phyloP scores from a whole-genome alignment of 2,888 invertebrate species.

The Blomia tropicalis region DNA sequence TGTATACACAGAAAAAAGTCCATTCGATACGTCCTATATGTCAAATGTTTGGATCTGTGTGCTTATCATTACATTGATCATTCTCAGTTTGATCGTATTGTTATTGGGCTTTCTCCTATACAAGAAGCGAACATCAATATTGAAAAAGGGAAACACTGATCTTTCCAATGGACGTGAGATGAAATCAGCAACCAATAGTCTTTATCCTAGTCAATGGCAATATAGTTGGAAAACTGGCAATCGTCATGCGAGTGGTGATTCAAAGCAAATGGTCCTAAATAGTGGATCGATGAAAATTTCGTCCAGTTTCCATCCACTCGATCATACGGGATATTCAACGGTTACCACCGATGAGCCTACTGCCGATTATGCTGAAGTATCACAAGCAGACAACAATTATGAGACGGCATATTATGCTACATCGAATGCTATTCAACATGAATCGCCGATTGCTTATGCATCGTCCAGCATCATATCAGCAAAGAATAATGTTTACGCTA shows the following conservation, averaged over 20 bases:
- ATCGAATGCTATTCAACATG: not conserved
- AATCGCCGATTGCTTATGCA: slow-evolving; percentile 4
- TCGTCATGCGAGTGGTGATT: not conserved
- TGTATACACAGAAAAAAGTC: not conserved
- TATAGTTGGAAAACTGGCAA: not conserved
- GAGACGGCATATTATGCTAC: not conserved
- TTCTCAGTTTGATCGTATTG: slow-evolving; percentile 8
- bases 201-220: slow-evolving; percentile 8
- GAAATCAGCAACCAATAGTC: not conserved
- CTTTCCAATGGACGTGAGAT: not conserved
- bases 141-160: not conserved
- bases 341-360: slow-evolving; percentile 9
- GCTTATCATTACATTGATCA: not conserved
- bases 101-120: slow-evolving; percentile 2
- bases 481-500: not conserved
- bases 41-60: slow-evolving; percentile 17
- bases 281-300: not conserved
- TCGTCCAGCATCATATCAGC: not conserved
- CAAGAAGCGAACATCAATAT: slow-evolving; percentile 2
- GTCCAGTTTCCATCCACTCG: not conserved
- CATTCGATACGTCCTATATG: not conserved
- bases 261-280: not conserved
- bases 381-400: slow-evolving; percentile 13
- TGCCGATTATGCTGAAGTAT: slow-evolving; percentile 13
- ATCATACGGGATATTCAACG: slow-evolving; percentile 8